phyloP scores from a whole-genome alignment of 2,888 invertebrate genomes.

The Branchipolynoe longqiensis region DNA sequence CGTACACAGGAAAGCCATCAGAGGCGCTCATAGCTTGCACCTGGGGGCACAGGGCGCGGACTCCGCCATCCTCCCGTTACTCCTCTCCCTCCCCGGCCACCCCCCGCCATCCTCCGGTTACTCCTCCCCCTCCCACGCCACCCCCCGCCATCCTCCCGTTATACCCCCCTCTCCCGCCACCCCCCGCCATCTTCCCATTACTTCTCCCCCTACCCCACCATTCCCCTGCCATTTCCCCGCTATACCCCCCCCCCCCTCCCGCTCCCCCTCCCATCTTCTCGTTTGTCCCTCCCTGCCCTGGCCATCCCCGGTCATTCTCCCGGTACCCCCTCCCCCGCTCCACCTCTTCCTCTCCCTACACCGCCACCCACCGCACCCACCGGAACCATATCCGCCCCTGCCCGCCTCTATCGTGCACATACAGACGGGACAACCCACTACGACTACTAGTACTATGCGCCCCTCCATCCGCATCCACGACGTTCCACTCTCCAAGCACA shows the following conservation, averaged over 20 bases:
- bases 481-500: no score
- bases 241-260: not conserved
- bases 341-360: no score
- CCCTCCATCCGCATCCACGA: no score
- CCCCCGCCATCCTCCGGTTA: not conserved
- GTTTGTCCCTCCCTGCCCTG: not conserved
- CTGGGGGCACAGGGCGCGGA: not conserved
- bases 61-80: not conserved
- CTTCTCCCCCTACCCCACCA: not conserved
- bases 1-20: slow-evolving; percentile 51
- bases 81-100: not conserved
- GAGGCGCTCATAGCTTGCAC: not conserved
- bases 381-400: not conserved
- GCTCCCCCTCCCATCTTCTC: not conserved
- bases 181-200: not conserved
- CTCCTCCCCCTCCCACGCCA: not conserved
- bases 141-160: not conserved
- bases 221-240: not conserved
- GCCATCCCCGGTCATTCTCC: not conserved
- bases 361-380: not conserved
- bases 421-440: no score
- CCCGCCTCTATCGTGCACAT: no score
- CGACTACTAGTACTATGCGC: no score
- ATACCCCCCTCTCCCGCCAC: no score
- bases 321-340: not conserved